Conservation (phyloP, 2,888 invertebrate species). For the Calliopum simillimum region DNA sequence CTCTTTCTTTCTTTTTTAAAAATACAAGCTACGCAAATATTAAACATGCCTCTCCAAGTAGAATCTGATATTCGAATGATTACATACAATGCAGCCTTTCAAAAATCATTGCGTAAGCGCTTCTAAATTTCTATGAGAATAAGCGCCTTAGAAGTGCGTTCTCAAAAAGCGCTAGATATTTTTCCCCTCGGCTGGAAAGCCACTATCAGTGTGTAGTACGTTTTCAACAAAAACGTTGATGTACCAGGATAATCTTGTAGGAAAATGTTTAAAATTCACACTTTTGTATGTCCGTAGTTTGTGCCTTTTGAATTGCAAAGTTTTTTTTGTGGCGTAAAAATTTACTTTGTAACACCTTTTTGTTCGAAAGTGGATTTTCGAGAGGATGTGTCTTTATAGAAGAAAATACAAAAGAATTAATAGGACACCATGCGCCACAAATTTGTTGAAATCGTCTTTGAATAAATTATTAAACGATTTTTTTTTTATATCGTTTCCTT, state of each 20-base stretch:
- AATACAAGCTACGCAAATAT: no score
- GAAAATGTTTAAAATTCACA: constrained; percentile 16
- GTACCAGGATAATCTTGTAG: constrained; percentile 14
- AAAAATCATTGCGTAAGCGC: no score
- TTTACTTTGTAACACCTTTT: constrained; percentile 21
- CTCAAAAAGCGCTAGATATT: no score
- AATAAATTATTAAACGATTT: constrained; percentile 30
- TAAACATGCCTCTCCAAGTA: no score
- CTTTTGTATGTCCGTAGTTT: constrained; percentile 18
- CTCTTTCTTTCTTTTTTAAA: no score
- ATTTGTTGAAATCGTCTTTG: constrained; percentile 4
- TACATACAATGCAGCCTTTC: background rate
- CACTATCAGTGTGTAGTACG: constrained; percentile 11
- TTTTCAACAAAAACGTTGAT: background rate
- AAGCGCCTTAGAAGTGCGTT: no score
- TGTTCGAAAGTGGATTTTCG: background rate
- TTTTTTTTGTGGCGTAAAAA: constrained; percentile 1
- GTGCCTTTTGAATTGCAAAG: constrained; percentile 1
- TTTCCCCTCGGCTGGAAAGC: no score
- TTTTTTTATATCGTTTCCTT: background rate
- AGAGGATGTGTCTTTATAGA: background rate
- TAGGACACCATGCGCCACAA: background rate
- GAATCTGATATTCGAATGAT: no score
- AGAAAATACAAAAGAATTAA: background rate
- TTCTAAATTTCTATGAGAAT: no score